Base-by-base conservation (phyloP, 1,140 invertebrate species). In the Drosophila sulfurigaster region DNA sequence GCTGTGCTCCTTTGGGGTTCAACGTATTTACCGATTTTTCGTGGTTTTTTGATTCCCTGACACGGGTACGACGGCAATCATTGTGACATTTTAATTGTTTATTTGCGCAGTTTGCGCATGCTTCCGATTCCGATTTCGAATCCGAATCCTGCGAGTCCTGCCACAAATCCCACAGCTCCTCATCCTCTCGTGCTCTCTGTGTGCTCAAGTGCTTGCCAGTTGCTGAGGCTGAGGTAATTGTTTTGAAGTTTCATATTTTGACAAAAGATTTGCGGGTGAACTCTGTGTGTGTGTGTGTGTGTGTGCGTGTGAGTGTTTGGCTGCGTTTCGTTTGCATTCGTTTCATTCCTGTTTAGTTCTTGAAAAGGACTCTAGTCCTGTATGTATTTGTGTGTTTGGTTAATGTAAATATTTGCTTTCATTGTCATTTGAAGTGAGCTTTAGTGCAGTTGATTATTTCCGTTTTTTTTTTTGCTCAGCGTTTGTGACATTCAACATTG, bases 61-160 rank as follows among this genome's bases (percentile, higher is more conserved):
- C 86, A 91, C 87, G 86, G 83, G 81, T 85, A 79, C 75, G 79
- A 65, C 54, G 79, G 76, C 82, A 91, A 90, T 91, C 89, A 79
- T 86, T 91, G 89, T 91, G 89, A 91, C 89, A 91, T 90, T 91
- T 91, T 91, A 91, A 91, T 91, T 91, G 89, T 91, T 91, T 91
- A 91, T 91, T 91, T 91, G 85, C 88, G 13, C 73, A 78, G 73
- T 83, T 85, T 71, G 69, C 78, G 73, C 70, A 68, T 52, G 75
- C 80, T 72, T 67, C 43, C 51, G 35, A 38, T 38, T 38, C 20
- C 20, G 20, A 20, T 20, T 20, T 20, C 20, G 20, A 25, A 25
- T 67, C 41, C 56, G 32, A 35, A 7, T 35, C 41, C 52, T 63
- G 58, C 30, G n/a, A 38, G 51, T 73, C 43, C 52, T 45, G 58